These are phyloP conservation scores for Sialis fuliginosa DNA, from an alignment of 2,888 invertebrate species.

Conservation along the genomic window DNA sequence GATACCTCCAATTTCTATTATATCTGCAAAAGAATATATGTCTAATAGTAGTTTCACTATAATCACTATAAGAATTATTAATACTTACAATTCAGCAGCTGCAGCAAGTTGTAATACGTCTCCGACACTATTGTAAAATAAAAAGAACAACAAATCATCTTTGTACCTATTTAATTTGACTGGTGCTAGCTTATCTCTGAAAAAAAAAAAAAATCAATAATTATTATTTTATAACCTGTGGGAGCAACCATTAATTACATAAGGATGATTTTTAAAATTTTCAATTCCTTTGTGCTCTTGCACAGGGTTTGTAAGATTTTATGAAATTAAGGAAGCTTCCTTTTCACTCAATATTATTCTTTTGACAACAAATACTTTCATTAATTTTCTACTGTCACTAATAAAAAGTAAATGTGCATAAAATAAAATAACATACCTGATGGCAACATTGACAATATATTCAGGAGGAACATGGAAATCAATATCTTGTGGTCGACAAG, in stretches of 20 bases:
- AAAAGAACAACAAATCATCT: conserved; percentile 96
- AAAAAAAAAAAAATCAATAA: conserved; percentile 14
- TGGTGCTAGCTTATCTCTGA: conserved; percentile 81
- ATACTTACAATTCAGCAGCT: conserved; percentile 84
- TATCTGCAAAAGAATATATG: conserved; percentile 43
- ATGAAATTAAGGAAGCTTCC: background rate
- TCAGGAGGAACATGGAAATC: conserved; percentile 97
- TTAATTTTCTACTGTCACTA: too few species aligned
- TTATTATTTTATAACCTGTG: background rate
- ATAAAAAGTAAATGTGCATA: background rate
- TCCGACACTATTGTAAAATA: conserved; percentile 98
- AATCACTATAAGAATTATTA: too few species aligned
- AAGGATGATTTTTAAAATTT: background rate
- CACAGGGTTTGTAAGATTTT: background rate
- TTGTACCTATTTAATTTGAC: conserved; percentile 93
- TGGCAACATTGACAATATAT: conserved; percentile 93
- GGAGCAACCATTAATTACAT: background rate
- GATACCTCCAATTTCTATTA: conserved; percentile 98
- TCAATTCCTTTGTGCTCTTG: background rate
- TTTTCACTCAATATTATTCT: background rate
- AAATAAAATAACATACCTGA: conserved; percentile 34
- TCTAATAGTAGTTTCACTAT: background rate
- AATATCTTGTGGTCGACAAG: conserved; percentile 96
- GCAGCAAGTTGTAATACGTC: conserved; percentile 96
- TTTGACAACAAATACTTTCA: too few species aligned